Base-by-base conservation (phyloP, 2,797 vertebrate species). In the Siniperca scherzeri region DNA sequence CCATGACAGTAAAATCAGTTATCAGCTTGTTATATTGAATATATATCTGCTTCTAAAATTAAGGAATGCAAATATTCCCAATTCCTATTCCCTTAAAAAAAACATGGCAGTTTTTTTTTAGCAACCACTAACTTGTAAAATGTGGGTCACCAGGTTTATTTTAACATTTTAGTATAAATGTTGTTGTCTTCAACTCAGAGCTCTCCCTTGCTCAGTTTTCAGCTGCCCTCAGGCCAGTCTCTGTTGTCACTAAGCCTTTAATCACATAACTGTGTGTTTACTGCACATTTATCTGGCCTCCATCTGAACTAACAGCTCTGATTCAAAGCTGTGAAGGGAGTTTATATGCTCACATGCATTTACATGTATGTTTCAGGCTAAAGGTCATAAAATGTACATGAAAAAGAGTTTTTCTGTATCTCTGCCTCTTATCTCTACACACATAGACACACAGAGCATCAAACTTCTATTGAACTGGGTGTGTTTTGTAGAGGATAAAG, bases 201-300 rank as follows among this genome's bases (percentile, higher is more conserved):
- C 7, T 62, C 19, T 69, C 11, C n/a, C 46, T 64, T 67, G 7
- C 22, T 65, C 38, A 4, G 61, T 77, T 75, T 66, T 27, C n/a
- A 56, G 64, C 57, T 25, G 67, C 75, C 83, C 66, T 42, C 53
- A 9, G 81, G 83, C 65, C 55, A 30, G 27, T 68, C 62, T 80
- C 42, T 68, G 57, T 82, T 88, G 71, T 82, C 84, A 70, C 61
- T 50, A 81, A 78, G 70, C 72, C 57, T 83, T 81, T 81, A 84
- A 79, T 87, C 80, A 84, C 64, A 59, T 42, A 86, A 70, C 53
- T 59, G 57, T 83, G 0, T 74, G 62, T 84, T 83, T 79, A 80
- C 53, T 56, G 22, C 69, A 72, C 53, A 70, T 83, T 60, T 68
- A 87, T 84, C 67, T 70, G 61, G 30, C 48, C 21, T 64, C 65